Conservation (phyloP, 2,888 invertebrate genomes). For the Lathronympha strigana region DNA sequence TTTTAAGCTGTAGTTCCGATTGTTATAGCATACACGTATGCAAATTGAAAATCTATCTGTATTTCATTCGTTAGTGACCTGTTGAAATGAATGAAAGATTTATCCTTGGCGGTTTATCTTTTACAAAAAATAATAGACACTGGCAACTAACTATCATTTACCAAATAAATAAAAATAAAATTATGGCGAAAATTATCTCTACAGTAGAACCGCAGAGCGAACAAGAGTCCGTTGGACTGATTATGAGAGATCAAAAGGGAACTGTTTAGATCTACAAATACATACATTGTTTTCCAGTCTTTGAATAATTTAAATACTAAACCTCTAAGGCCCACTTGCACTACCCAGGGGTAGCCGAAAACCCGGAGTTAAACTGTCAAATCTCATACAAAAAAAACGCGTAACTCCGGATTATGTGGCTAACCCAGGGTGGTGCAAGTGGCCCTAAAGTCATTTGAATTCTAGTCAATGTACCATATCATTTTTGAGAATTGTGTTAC, state of each 20-base stretch:
- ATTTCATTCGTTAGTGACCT: conserved; percentile 42
- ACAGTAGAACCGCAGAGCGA: conserved; percentile 51
- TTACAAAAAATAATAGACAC: not conserved
- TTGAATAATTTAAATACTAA: conserved; percentile 29
- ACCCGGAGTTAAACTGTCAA: too few relatives aligned
- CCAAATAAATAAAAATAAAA: not conserved
- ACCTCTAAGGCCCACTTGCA: too few relatives aligned
- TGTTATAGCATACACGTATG: conserved; percentile 28
- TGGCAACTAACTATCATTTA: not conserved
- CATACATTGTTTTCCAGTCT: conserved; percentile 20
- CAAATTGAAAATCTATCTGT: conserved; percentile 23
- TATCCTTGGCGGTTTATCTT: conserved; percentile 16
- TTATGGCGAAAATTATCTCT: conserved; percentile 41
- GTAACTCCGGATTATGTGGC: too few relatives aligned
- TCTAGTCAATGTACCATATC: conserved; percentile 83
- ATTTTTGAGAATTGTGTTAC: conserved; percentile 77
- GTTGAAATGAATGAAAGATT: conserved; percentile 30
- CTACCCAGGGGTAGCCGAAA: too few relatives aligned
- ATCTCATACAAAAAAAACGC: too few relatives aligned
- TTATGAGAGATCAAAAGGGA: conserved; percentile 24
- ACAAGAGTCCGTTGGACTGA: conserved; percentile 24
- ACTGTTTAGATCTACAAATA: conserved; percentile 28
- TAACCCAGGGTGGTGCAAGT: too few relatives aligned
- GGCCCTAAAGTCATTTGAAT: conserved; percentile 44
- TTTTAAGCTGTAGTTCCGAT: conserved; percentile 41